Evolutionary conservation across 2,113 vertebrate genomes (phyloP), one percentile per base, ranked within the genome.

Genomic region (Paramisgurnus dabryanus): DNA sequence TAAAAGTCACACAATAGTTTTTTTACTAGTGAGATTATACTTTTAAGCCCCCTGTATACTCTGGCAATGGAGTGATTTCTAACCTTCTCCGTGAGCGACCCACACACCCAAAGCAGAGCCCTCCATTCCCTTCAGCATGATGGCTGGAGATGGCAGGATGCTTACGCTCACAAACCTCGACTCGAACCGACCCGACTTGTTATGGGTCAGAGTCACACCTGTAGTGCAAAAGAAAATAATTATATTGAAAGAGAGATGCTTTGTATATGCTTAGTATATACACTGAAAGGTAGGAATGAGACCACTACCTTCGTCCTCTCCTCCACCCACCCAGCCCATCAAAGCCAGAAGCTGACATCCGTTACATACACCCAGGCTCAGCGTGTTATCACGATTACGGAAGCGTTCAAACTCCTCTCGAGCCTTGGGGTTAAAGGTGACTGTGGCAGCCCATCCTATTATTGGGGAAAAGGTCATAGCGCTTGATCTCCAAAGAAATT

Each of bases 61-160:
- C 22, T 22, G 22, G 22, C 22, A 22, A 22, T 17, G 43, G 17
- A 74, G 11, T 17, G 9, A 10, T 45, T 45, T 55, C 76, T 72
- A 87, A 97, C 96, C 96, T 95, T 97, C 95, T 47, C 95, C 96
- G 0, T 97, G 96, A 3, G 95, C 95, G 0, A 96, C 95, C 96
- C 96, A 97, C 72, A 97, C 92, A 0, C 96, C 96, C 72, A 98
- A 91, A 27, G 93, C 90, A 0, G 95, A 94, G 0, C 95, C 95
- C 40, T 92, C 93, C 96, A 97, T 96, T 45, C 95, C 96, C 63
- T 73, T 86, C 0, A 98, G 92, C 96, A 96, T 95, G 77, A 97
- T 15, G 8, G 95, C 94, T 0, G 93, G 93, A 1, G 95, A 95
- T 0, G 92, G 87, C 66, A 93, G 90, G 70, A 98, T 92, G 1